These are phyloP conservation scores for Globia sparganii DNA, from an alignment of 2,888 invertebrate genomes.

Conservation along the genomic window DNA sequence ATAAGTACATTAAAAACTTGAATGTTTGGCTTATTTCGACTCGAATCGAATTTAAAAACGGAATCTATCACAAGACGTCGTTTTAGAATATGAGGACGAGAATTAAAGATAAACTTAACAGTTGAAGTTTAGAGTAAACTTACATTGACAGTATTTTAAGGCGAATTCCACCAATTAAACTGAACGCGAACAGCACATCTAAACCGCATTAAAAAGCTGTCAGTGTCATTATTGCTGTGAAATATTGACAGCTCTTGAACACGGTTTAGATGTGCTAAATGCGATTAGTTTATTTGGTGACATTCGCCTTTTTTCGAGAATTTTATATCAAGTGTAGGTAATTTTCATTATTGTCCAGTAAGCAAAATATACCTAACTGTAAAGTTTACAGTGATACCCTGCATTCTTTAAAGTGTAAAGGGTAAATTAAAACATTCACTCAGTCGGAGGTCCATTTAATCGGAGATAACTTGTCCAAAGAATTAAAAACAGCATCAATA, in stretches of 20 bases:
- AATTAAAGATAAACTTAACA: not conserved
- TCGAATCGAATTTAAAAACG: too few relatives aligned
- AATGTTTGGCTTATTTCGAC: not conserved
- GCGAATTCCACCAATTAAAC: not conserved
- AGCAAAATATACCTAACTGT: not conserved
- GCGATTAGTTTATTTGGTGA: not conserved
- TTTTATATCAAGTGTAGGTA: not conserved
- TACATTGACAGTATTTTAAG: too few relatives aligned
- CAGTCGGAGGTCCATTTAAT: not conserved
- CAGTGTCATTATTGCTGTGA: too few relatives aligned
- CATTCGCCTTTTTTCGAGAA: not conserved
- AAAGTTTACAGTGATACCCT: not conserved
- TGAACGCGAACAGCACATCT: not conserved
- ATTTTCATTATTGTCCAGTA: not conserved
- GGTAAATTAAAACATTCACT: not conserved
- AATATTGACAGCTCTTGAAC: not conserved
- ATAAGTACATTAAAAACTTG: not conserved
- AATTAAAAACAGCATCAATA: conserved; percentile 3
- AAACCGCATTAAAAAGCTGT: not conserved
- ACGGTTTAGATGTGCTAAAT: not conserved
- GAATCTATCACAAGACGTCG: too few relatives aligned
- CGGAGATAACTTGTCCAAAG: not conserved
- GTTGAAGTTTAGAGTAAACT: not conserved
- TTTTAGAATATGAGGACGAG: not conserved
- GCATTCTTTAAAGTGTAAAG: not conserved